Base-by-base conservation (phyloP, 1,140 invertebrate species). In the Hetaerina americana region DNA sequence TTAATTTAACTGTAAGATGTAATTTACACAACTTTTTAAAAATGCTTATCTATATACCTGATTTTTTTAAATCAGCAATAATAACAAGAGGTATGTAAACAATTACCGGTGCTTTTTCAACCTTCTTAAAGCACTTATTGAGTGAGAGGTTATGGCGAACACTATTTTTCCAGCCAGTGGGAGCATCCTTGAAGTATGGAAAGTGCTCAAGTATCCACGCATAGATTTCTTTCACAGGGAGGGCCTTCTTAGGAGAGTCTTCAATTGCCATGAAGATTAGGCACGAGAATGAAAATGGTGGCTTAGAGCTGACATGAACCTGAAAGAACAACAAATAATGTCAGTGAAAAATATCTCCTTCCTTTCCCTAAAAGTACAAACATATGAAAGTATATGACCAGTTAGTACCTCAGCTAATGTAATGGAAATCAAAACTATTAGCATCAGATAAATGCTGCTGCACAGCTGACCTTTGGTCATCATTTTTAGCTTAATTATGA, bases 241-340 rank as follows among this genome's bases (percentile, higher is more conserved):
- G 79, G 5, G 94, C 93, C 79, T 96, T 92, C 66, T 89, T 87
- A 5, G 89, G 87, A 0, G 93, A 95, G 75, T 94, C 92, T 81
- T 98, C 95, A 75, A 97, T 96, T 24, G 95, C 95, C 95, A 98
- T 97, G 82, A 97, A 97, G 77, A 98, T 98, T 31, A 98, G 87
- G 80, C 94, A 96, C 73, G 93, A 96, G 81, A 93, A 96, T 28
- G 95, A 97, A 81, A 95, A 96, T 26, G 95, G 95, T 49, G 95
- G 95, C 81, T 97, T 97, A 75, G 89, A 93, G 78, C 90, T 89
- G 69, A 89, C 87, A 81, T 94, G 92, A 74, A 94, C 85, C 80
- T 91, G 81, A 26, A 76, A 81, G 18, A 66, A 72, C 5, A 49
- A 5, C 69, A n/a, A n/a, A n/a, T n/a, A n/a, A n/a, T n/a, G n/a